Evolutionary conservation across 2,888 invertebrate species (phyloP), one percentile per base, ranked within the genome.

Genomic region (Chaetogeoica ovagalla): DNA sequence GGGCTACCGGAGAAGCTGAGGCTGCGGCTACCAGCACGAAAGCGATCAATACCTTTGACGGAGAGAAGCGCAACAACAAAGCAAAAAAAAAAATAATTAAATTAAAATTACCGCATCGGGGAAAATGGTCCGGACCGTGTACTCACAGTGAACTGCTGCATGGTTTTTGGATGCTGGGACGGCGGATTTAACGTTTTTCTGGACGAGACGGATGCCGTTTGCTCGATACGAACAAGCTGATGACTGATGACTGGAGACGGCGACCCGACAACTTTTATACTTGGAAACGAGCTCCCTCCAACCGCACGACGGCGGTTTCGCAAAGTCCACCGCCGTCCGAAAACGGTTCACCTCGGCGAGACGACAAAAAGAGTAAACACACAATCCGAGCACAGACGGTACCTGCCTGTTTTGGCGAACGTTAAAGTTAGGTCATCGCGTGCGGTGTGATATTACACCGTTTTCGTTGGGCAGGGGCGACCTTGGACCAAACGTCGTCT

Each of bases 131-230:
- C 15, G 5, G n/a, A 48, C 3, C 15, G 11, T 0, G 17, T 15
- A 13, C 79, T 71, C 39, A 79, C 79, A 21, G 79, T 55, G 79
- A 65, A 79, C 43, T 79, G 79, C 43, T 79, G 79, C 79, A 79
- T 79, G 79, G 11, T 55, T 7, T 1, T 48, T 3, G 48, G 39
- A 9, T 21, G 43, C 1, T 43, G 48, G 48, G 39, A 9, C 13
- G 43, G 0, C 6, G 48, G 23, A 30, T 30, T 30, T 30, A 30
- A 30, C 30, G 30, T 1, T 30, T 30, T 30, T 30, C 4, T 15
- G 48, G 13, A 13, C 8, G 43, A 13, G 48, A 48, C 48, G 63
- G 0, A 59, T 39, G 43, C 43, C 13, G 43, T 57, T 59, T 59
- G 66, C n/a, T 43, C 9, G 75, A 48, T n/a, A 43, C 13, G 55